A percentile compares a stretch with the other conserved stretches of the same genome.
Conservation (phyloP, 2,113 vertebrate genomes). For the Callospermophilus lateralis region DNA sequence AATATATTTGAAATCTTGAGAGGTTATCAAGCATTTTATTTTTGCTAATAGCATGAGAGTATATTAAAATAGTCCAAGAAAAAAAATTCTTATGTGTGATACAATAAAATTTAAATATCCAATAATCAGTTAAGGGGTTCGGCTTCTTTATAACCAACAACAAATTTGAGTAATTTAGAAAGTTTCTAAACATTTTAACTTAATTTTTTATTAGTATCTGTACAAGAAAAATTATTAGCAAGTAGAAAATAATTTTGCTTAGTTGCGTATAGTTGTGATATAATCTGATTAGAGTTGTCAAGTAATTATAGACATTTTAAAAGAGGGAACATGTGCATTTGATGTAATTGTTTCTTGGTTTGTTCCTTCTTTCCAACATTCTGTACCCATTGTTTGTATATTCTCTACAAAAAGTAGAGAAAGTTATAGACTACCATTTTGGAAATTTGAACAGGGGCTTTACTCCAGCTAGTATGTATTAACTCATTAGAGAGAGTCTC, state of each 20-base stretch:
- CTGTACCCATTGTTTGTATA: not conserved
- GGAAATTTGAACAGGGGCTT: not conserved
- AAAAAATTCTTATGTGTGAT: not conserved
- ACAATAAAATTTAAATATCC: not conserved
- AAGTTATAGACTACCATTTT: not conserved
- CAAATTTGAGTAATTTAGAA: not conserved
- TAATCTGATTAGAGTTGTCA: not conserved
- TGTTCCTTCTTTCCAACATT: not conserved
- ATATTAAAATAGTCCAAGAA: not conserved
- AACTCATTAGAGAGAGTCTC: not conserved
- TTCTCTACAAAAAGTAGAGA: not conserved
- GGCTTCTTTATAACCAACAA: not conserved
- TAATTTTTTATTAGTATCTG: not conserved
- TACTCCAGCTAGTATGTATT: not conserved
- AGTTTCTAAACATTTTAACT: not conserved
- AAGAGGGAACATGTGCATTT: not conserved
- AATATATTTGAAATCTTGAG: not conserved
- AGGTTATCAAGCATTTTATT: not conserved
- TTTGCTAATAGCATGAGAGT: not conserved
- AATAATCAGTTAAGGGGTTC: not conserved
- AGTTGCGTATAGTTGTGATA: not conserved
- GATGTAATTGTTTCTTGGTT: not conserved
- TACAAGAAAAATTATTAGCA: not conserved
- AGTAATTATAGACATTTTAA: not conserved
- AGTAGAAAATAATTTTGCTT: not conserved